phyloP scores from a whole-genome alignment of 2,888 invertebrate species.

The Chymomyza procnemis region DNA sequence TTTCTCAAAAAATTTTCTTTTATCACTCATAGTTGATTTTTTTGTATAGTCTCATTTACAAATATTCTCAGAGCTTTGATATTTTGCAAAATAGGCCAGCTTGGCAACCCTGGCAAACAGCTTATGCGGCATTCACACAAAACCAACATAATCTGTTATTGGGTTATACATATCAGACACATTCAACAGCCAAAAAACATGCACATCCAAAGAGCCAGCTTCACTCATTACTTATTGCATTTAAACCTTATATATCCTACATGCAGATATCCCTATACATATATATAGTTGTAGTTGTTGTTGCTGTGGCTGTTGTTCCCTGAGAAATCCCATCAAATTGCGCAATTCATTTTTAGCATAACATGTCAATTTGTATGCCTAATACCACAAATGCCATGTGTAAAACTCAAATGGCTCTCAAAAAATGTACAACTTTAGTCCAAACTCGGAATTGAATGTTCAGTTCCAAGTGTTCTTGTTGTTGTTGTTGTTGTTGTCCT shows the following conservation, averaged over 20 bases:
- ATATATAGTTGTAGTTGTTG: slow-evolving; percentile 4
- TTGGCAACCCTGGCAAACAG: background rate
- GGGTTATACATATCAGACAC: slow-evolving; percentile 32
- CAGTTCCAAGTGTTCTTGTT: background rate
- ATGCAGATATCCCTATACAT: slow-evolving; percentile 35
- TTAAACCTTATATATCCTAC: too few relatives aligned
- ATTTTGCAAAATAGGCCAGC: background rate
- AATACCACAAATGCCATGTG: slow-evolving; percentile 2
- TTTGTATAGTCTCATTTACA: too few relatives aligned
- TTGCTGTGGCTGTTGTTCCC: background rate
- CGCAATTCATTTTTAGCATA: slow-evolving; percentile 67
- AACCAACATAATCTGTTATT: slow-evolving; percentile 53
- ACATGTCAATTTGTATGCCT: slow-evolving; percentile 64
- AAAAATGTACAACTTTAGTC: slow-evolving; percentile 16
- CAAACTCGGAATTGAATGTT: background rate
- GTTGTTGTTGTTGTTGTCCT: background rate
- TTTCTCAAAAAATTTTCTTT: too few relatives aligned
- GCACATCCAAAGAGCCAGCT: slow-evolving; percentile 19
- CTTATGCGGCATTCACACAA: slow-evolving; percentile 26
- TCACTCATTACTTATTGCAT: slow-evolving; percentile 40
- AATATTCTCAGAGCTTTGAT: too few relatives aligned
- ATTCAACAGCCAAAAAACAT: slow-evolving; percentile 20
- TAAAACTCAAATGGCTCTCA: slow-evolving; percentile 14
- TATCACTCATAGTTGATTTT: too few relatives aligned
- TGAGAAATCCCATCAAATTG: slow-evolving; percentile 52